Evolutionary conservation across 1,140 invertebrate species (phyloP), one percentile per base, ranked within the genome.

Genomic region (Cotesia chilonis): DNA sequence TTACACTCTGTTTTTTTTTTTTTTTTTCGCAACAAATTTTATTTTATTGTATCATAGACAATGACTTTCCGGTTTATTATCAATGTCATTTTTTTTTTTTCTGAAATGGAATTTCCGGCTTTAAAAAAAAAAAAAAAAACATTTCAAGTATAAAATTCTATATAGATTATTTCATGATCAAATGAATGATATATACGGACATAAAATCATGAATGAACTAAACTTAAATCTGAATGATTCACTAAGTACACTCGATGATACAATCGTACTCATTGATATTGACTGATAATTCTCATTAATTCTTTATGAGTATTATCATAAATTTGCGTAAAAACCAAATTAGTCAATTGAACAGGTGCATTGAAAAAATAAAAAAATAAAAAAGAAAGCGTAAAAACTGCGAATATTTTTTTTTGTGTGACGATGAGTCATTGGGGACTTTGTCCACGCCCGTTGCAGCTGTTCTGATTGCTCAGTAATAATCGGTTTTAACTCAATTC

Each of bases 391-490:
- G 54, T 64, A 71, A 54, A 71, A 67, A 36, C 20, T 17, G 12
- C 17, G 10, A 57, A 10, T 52, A 28, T 63, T 72, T 72, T 72
- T 69, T 54, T 69, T 20, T 51, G 68, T 36, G 35, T 41, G 35
- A 59, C 38, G 63, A 59, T 72, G 71, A 72, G 65, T 72, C 71
- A 72, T 36, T 35, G 12, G 17, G 38, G 65, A 59, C 63, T 68
- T 37, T 68, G 71, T 72, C 71, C 65, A 60, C 65, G 71, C 65
- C 71, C 64, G 71, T 68, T 47, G 71, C 71, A 72, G 71, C 71
- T 72, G 71, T 72, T 66, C 51, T 72, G 71, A 72, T 72, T 72
- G 71, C 71, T 35, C 38, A 20, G 54, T 72, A 72, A 72, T 72
- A 72, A 68, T 72, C 38, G 57, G 14, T 70, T 41, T 60, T 55